Evolutionary conservation across 2,888 invertebrate species (phyloP), one percentile per base, ranked within the genome.

Genomic region (Zootermopsis nevadensis): DNA sequence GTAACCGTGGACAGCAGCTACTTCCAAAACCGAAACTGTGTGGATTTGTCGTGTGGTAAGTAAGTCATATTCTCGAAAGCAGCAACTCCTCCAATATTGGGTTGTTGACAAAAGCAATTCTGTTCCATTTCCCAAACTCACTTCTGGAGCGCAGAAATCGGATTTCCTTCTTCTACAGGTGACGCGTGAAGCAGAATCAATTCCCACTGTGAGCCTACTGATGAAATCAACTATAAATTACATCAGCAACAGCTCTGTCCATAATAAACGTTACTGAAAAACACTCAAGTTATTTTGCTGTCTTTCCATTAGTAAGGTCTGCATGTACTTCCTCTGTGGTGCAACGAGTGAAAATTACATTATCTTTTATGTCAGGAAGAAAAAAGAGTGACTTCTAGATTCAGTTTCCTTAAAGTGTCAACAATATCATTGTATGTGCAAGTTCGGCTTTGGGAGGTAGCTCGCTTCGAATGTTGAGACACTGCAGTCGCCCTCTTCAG

Each of bases 151-250:
- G 19, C 19, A 12, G 60, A 27, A 60, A 60, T 60, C 60, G 60
- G 60, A 2, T 60, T 60, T 60, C n/a, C 60, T 12, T n/a, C 27
- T 60, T 12, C 60, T 60, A n/a, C 60, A 60, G 60, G 60, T 60
- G 60, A 60, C 60, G 60, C 60, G n/a, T 60, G 60, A 27, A 60
- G 27, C 60, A 27, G 60, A 60, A 60, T 60, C 60, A 27, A 60
- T 60, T 60, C 60, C 60, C 60, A n/a, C n/a, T 60, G 27, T n/a
- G 2, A 27, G 15, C 12, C 6, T 60, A n/a, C 60, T 60, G 60
- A 60, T 60, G 60, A n/a, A 60, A 60, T 60, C 60, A 60, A 12
- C 60, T 60, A n/a, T 60, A 60, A 60, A 60, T 60, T 12, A 60
- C 60, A 60, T 60, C 60, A n/a, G 60, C 2, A 60, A 7, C 27